These are phyloP conservation scores for Onychorhynchus coronatus DNA, from an alignment of 2,113 vertebrate species.

Conservation along the genomic window DNA sequence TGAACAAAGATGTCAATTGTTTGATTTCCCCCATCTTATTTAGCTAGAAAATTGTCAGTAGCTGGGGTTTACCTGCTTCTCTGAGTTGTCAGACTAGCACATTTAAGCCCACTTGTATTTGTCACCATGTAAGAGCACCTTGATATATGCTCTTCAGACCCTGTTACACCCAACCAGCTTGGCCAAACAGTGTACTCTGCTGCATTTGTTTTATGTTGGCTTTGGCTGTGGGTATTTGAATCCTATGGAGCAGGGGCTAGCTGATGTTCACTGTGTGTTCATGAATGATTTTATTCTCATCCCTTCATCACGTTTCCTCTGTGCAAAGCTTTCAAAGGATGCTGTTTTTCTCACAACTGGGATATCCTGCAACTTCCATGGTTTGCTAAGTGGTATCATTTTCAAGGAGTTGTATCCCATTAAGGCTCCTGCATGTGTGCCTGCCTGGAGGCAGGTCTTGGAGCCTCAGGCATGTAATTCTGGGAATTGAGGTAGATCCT, in stretches of 20 bases:
- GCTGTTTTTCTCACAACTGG: background rate
- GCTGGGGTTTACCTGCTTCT: background rate
- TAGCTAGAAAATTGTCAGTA: background rate
- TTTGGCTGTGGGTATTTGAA: background rate
- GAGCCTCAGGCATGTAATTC: background rate
- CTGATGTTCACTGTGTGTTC: accelerated
- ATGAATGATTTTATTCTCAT: background rate
- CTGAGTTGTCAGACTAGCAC: background rate
- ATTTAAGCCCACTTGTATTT: background rate
- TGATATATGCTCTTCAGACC: background rate
- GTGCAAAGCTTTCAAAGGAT: background rate
- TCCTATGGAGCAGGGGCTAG: background rate
- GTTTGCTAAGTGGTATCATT: background rate
- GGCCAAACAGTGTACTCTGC: background rate
- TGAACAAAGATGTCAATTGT: background rate
- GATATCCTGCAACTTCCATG: background rate
- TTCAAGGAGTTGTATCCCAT: background rate
- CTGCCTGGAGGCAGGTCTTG: background rate
- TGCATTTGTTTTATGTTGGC: background rate
- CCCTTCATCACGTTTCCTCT: background rate
- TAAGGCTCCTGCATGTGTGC: background rate
- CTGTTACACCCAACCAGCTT: background rate
- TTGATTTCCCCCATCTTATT: background rate
- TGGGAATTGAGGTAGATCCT: background rate
- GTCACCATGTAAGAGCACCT: background rate